Base-by-base conservation (phyloP, 2,113 vertebrate genomes). In the Sialia sialis region DNA sequence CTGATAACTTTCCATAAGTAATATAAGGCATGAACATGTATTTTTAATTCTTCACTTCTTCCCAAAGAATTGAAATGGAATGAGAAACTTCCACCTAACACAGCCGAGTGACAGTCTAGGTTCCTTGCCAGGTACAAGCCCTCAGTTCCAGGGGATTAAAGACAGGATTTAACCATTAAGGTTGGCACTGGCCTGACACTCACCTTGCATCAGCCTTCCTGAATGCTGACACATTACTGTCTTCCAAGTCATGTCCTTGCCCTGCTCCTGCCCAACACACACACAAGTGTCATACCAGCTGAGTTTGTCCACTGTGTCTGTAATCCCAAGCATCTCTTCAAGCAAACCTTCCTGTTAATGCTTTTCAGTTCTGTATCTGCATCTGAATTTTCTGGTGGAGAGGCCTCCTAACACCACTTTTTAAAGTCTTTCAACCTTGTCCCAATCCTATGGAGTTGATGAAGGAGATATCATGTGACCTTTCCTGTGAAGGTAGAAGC, bases 351-450 rank as follows among this genome's bases (percentile, higher is more conserved):
- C 21, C 36, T 85, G 74, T 77, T 75, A 87, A 30, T 41, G 11
- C 15, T 78, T 74, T 49, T 85, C 34, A 16, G 4, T 72, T 70
- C 19, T 12, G 13, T 38, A 26, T 38, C 14, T 70, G 27, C 12
- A 44, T 67, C 25, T 55, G 39, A 82, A 83, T 59, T 83, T 92
- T 63, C 75, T 76, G 7, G 5, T 51, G 38, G 12, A n/a, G 17
- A 76, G 15, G 18, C 6, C 26, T 44, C 30, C 32, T 56, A 75
- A 36, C 9, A 52, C 4, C 5, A 4, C 18, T 38, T 70, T 46
- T 69, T 43, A 0, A 43, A 21, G 14, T 8, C 19, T 58, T 68
- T 49, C 39, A 58, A 7, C 7, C 6, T 48, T 0, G 0, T 27
- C 39, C 17, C 76, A 22, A 10, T 63, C 29, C 56, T 32, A 23